Base-by-base conservation (phyloP, 2,113 vertebrate species). In the Oreochromis aureus region DNA sequence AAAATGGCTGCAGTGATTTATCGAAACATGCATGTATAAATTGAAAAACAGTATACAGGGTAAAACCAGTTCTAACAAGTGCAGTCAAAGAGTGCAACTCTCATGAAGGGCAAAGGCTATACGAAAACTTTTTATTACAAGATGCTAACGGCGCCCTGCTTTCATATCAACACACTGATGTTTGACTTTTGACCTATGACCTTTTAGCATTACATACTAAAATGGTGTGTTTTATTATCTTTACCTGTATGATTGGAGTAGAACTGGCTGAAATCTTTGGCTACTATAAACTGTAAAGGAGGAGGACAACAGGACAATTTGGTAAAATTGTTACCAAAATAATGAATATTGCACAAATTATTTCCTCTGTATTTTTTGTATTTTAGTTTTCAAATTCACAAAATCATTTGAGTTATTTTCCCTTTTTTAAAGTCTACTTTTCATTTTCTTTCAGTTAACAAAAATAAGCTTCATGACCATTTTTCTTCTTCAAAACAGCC, bases 391-490 rank as follows among this genome's bases (percentile, higher is more conserved):
- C 27, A 59, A 59, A 59, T 30, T 59, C 24, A 30, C 13, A 30
- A 30, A 59, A 32, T 59, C 58, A 32, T 59, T 59, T 18, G 58
- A 59, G 58, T 32, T 3, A 59, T 59, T 59, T 59, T 32, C 15
- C 58, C 18, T 16, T 4, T 53, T n/a, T 54, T 27, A 0, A 59
- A 59, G 56, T 59, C 56, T 59, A 10, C 15, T 59, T 59, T 0
- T 30, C 0, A 59, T 2, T 30, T 59, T 59, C 32, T 59, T 1
- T 32, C 27, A 61, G 58, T 32, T 59, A 59, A 1, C 58, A 59
- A 59, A 32, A 59, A 32, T 59, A 59, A 18, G 3, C 27, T 3
- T 32, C 27, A 66, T 41, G 7, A 69, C 19, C 7, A 69, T 39
- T 39, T 69, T 9, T 41, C n/a, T 69, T 69, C n/a, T 69, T 41